Base-by-base conservation (phyloP, 2,797 vertebrate genomes). In the Harpagifer antarcticus region DNA sequence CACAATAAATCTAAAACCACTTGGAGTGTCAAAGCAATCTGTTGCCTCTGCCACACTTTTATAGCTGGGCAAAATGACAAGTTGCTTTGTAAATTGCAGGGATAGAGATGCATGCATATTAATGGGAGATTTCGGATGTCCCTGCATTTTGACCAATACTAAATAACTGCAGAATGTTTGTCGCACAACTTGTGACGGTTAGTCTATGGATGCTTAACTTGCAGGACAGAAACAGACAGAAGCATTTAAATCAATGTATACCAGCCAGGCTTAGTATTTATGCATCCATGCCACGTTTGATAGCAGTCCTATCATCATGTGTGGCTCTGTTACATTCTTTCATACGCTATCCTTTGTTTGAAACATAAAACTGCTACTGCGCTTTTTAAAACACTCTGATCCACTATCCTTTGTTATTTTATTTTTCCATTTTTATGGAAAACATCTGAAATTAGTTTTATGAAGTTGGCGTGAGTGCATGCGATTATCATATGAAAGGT, bases 1-100 rank as follows among this genome's bases (percentile, higher is more conserved):
- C 91, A 90, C 91, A 90, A 93, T 93, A 93, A 93, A 93, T 93
- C 91, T 92, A 88, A 90, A 92, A 92, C 88, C 90, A 91, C 91
- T 93, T 79, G 87, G 81, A 88, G 79, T 92, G 89, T 91, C 90
- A 89, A 79, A 72, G 85, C 85, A 88, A 92, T 93, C 89, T 91
- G 85, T 91, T 90, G 87, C 88, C 88, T 88, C 83, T 59, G 86
- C 89, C 85, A 83, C 88, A 86, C 82, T 88, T 88, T 89, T 88
- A 92, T 91, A 84, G 92, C 76, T 0, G 74, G 72, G 84, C 68
- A 74, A 88, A 87, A 89, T 93, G 91, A 93, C 89, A 84, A 92
- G 91, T 92, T 92, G 80, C 89, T 90, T 90, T 91, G 86, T 90
- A 91, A 92, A 92, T 91, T 90, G 89, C 85, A 33, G 80, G 82